Conservation (phyloP, 2,888 invertebrate species). For the Amblyjoppa proteus region DNA sequence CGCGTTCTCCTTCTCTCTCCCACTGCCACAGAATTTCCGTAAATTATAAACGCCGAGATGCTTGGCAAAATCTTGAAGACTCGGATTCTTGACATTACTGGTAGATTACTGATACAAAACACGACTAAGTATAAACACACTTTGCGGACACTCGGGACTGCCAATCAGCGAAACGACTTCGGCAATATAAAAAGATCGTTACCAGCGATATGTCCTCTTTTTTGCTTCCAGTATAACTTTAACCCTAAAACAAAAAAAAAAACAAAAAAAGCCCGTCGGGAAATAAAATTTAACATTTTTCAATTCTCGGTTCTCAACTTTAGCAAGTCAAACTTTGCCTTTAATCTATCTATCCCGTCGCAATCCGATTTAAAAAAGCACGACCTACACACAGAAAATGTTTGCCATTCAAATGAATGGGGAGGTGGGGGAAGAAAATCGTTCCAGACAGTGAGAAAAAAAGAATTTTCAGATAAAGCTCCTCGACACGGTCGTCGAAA, state of each 20-base stretch:
- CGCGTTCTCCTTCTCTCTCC: conserved; percentile 17
- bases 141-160: not conserved
- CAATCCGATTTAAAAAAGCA: not conserved
- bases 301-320: not conserved
- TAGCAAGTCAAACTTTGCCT: not conserved
- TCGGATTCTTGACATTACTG: conserved; percentile 8
- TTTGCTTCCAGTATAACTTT: not conserved
- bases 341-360: not conserved
- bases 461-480: not conserved
- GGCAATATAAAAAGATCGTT: not conserved
- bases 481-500: not conserved
- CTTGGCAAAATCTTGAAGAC: conserved; percentile 13
- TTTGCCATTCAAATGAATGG: not conserved
- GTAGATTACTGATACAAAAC: not conserved
- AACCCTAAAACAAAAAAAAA: not conserved
- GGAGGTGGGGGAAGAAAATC: not conserved
- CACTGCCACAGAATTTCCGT: conserved; percentile 34
- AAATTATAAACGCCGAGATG: conserved; percentile 36
- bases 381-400: not conserved
- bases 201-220: not conserved
- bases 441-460: not conserved
- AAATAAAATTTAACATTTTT: conserved; percentile 1
- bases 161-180: not conserved
- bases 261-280: not conserved
- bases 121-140: not conserved